Evolutionary conservation across 1,140 invertebrate species (phyloP).

Genomic region (Babylonia areolata): DNA sequence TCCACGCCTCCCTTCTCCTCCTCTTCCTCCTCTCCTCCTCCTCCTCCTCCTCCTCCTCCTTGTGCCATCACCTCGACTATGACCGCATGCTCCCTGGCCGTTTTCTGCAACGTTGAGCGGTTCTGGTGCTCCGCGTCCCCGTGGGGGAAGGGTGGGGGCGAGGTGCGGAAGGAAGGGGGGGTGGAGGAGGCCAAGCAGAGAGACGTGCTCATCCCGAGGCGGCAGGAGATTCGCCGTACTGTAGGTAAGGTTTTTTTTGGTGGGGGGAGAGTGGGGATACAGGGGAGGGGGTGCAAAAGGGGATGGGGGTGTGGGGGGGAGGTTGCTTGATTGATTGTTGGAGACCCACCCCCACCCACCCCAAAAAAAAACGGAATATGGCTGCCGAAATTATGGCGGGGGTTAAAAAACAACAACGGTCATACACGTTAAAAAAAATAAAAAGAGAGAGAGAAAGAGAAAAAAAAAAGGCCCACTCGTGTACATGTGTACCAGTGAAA

Average conservation of each 20-base stretch:
- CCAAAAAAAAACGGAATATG: no score
- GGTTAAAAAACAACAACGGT: no score
- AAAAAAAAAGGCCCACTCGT: no score
- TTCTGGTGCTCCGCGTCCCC: slow-evolving; percentile 33
- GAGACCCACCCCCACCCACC: neutral
- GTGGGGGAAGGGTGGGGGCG: slow-evolving; percentile 32
- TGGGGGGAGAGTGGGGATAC: neutral
- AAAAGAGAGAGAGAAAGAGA: no score
- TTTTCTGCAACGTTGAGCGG: slow-evolving; percentile 41
- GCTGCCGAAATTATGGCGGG: no score
- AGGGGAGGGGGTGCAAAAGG: no score
- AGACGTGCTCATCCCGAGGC: slow-evolving; percentile 29
- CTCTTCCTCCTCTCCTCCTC: no score
- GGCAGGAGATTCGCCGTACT: neutral
- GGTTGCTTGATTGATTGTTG: neutral
- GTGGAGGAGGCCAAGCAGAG: slow-evolving; percentile 12
- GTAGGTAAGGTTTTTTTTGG: neutral
- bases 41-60: no score
- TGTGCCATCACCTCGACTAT: slow-evolving; percentile 12
- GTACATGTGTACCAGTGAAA: no score
- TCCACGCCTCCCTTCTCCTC: no score
- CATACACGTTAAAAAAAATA: no score
- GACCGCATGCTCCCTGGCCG: slow-evolving; percentile 44
- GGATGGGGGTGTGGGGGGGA: neutral
- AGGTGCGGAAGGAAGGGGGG: neutral